These are phyloP conservation scores for Tinamus guttatus DNA, from an alignment of 2,113 vertebrate species.

Conservation along the genomic window DNA sequence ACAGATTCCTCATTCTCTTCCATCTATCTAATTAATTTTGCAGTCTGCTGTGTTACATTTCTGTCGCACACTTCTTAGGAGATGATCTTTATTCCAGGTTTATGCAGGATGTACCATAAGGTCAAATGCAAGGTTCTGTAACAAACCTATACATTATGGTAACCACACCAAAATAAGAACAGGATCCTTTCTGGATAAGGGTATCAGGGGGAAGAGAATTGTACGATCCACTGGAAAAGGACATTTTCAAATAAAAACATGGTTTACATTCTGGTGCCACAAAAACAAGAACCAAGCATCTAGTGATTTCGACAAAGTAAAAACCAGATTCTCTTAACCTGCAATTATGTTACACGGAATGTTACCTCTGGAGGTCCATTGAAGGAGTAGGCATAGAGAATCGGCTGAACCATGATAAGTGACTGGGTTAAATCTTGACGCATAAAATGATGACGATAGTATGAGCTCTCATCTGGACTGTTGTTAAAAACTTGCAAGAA, in stretches of 20 bases:
- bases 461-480: conserved; percentile 97
- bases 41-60: background rate
- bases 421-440: conserved; percentile 96
- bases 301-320: background rate
- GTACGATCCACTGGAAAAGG: background rate
- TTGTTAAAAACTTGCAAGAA: conserved; percentile 99
- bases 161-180: background rate
- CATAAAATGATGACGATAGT: conserved; percentile 97
- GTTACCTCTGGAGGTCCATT: conserved; percentile 94
- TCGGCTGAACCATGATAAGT: conserved; percentile 97
- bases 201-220: background rate
- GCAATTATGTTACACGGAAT: background rate
- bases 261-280: background rate
- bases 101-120: background rate
- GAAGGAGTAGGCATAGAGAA: conserved; percentile 96
- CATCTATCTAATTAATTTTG: background rate
- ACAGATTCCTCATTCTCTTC: background rate
- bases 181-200: background rate
- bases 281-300: background rate
- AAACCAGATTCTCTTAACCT: background rate
- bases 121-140: background rate
- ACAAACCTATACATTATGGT: background rate
- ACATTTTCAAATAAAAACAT: background rate
- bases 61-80: background rate
- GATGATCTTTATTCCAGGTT: background rate